A percentile compares a stretch with the other conserved stretches of the same genome.
Conservation (phyloP, 2,113 vertebrate species). For the human region GRCh38 chr5:71516001-71516500, state of each 20-base stretch:
- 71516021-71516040: not conserved
- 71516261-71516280: conserved; percentile 64
- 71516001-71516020: conserved; percentile 20
- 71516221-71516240: conserved; percentile 49
- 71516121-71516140: conserved; percentile 61
- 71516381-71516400: not conserved
- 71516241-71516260: conserved; percentile 36
- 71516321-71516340: not conserved
- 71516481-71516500: not conserved
- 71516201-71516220: conserved; percentile 11
- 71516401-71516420: not conserved
- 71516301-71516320: not conserved
- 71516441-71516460: not conserved
- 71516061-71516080: not conserved
- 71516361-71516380: not conserved
- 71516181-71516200: conserved; percentile 39
- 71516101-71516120: conserved; percentile 10
- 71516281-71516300: not conserved
- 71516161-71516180: conserved; percentile 66
- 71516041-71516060: not conserved
- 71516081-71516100: conserved; percentile 66
- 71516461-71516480: not conserved
- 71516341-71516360: not conserved
- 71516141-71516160: conserved; percentile 80
- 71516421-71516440: not conserved